Conservation (phyloP, 2,888 invertebrate genomes). For the Julus scanicus region DNA sequence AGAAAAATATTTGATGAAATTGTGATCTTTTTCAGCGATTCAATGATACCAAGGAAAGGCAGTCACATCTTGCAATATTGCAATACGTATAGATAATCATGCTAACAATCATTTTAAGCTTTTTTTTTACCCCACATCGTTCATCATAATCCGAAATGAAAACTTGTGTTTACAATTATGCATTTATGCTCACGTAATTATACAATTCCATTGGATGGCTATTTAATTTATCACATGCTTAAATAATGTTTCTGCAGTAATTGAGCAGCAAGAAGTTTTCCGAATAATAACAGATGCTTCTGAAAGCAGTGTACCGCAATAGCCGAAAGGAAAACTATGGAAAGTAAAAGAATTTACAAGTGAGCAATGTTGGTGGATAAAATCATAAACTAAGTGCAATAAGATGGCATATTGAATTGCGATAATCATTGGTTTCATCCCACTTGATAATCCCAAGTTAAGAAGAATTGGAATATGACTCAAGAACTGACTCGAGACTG, state of each 20-base stretch:
- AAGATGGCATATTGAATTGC: neutral
- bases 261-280: too few relatives aligned
- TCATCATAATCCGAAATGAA: too few relatives aligned
- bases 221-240: neutral
- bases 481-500: neutral
- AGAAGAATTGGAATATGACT: neutral
- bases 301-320: too few relatives aligned
- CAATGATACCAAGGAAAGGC: neutral
- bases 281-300: too few relatives aligned
- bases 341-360: too few relatives aligned
- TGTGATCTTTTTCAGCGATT: slow-evolving; percentile 39
- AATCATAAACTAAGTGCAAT: too few relatives aligned
- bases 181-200: neutral
- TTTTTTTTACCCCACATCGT: neutral
- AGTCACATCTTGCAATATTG: neutral
- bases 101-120: neutral
- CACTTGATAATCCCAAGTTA: neutral
- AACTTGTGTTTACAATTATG: too few relatives aligned
- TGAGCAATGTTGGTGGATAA: too few relatives aligned
- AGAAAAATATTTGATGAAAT: slow-evolving; percentile 24
- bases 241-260: too few relatives aligned
- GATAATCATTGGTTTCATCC: neutral
- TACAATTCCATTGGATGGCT: neutral
- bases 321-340: too few relatives aligned
- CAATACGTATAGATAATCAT: neutral